A percentile compares a stretch with the other conserved stretches of the same genome.
Conservation (phyloP, 1,140 invertebrate species). For the Amyelois transitella region DNA sequence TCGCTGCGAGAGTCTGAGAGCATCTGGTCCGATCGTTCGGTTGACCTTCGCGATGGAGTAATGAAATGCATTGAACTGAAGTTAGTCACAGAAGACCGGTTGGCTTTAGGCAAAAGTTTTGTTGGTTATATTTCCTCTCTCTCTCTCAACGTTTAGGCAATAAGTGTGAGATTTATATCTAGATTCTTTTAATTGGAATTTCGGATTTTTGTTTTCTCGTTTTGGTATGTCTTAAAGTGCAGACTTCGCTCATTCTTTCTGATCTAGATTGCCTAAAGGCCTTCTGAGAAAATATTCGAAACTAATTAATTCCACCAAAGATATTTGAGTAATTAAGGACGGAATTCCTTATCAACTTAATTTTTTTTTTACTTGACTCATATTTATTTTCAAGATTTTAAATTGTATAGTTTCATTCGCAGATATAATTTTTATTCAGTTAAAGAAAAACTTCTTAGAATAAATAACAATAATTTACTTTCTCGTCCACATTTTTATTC, state of each 20-base stretch:
- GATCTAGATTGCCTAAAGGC: neutral
- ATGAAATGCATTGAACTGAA: constrained; percentile 48
- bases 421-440: too few relatives aligned
- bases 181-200: constrained; percentile 5
- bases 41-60: constrained; percentile 51
- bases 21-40: constrained; percentile 26
- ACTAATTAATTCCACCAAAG: too few relatives aligned
- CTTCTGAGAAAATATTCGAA: neutral
- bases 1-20: constrained; percentile 9
- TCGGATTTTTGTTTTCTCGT: neutral
- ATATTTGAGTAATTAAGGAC: too few relatives aligned
- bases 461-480: too few relatives aligned
- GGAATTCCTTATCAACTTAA: too few relatives aligned
- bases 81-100: constrained; percentile 45
- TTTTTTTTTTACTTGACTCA: too few relatives aligned
- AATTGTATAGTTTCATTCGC: too few relatives aligned
- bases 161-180: constrained; percentile 7
- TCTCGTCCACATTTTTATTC: too few relatives aligned
- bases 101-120: constrained; percentile 51
- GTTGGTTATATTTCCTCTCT: constrained; percentile 26
- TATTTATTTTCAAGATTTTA: too few relatives aligned
- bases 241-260: neutral
- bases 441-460: too few relatives aligned
- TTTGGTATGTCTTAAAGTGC: neutral
- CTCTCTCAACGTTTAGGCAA: constrained; percentile 21